phyloP scores from a whole-genome alignment of 1,140 invertebrate species.

The Drosophila sp. region DNA sequence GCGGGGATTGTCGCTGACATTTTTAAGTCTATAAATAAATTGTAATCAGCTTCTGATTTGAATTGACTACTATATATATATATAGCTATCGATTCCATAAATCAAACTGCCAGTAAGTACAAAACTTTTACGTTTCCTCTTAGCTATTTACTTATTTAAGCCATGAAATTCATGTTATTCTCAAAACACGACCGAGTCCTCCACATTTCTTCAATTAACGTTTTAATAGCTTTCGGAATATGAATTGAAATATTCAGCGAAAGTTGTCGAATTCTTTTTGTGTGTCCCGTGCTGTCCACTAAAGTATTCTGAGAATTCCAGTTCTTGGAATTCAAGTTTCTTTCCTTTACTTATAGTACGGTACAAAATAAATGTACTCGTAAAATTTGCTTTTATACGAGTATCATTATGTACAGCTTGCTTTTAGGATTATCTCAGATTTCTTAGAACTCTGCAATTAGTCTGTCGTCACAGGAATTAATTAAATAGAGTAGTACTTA shows the following conservation, averaged over 20 bases:
- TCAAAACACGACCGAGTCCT: neutral
- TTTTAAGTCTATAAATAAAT: constrained; percentile 54
- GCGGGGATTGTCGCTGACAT: constrained; percentile 23
- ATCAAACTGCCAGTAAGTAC: neutral
- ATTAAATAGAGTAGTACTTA: too few relatives aligned
- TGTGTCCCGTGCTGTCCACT: neutral
- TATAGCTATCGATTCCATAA: constrained; percentile 5
- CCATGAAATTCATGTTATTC: neutral
- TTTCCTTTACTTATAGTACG: too few relatives aligned
- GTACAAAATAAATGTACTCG: too few relatives aligned
- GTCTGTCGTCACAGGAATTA: neutral
- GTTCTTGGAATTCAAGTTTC: too few relatives aligned
- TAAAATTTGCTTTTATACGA: too few relatives aligned
- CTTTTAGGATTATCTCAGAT: too few relatives aligned
- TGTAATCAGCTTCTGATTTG: constrained; percentile 33
- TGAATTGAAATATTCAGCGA: constrained; percentile 4
- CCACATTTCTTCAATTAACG: constrained; percentile 6
- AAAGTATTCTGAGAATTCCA: neutral
- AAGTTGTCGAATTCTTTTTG: neutral
- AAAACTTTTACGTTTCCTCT: constrained; percentile 1
- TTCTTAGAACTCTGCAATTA: neutral
- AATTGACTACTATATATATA: constrained; percentile 16
- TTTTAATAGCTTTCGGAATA: constrained; percentile 20
- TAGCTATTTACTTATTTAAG: constrained; percentile 5
- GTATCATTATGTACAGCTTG: too few relatives aligned